phyloP scores from a whole-genome alignment of 2,888 invertebrate genomes.

The Charanyca ferruginea region DNA sequence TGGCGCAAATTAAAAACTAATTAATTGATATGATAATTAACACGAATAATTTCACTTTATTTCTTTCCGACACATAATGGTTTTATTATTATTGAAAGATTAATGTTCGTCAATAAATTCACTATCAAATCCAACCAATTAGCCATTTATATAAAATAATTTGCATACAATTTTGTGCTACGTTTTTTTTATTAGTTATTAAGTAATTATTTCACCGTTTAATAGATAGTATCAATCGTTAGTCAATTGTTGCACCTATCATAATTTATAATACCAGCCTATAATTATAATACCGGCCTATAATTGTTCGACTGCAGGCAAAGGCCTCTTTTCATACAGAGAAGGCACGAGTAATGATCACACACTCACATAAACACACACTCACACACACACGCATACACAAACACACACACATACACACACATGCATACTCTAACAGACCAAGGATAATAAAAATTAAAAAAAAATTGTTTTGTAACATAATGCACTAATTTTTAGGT shows the following conservation, averaged over 20 bases:
- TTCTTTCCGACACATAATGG: background rate
- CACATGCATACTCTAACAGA: too few species aligned
- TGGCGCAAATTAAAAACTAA: constrained; percentile 14
- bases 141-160: constrained; percentile 38
- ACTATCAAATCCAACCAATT: constrained; percentile 50
- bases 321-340: too few species aligned
- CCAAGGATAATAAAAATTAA: too few species aligned
- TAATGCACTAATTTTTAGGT: too few species aligned
- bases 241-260: background rate
- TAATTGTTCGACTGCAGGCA: too few species aligned
- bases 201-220: constrained; percentile 5
- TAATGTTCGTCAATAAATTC: constrained; percentile 49
- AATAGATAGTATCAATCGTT: background rate
- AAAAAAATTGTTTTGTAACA: too few species aligned
- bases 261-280: too few species aligned
- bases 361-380: too few species aligned
- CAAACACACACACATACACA: too few species aligned
- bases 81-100: constrained; percentile 43
- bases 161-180: constrained; percentile 40
- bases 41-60: constrained; percentile 31
- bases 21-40: constrained; percentile 26
- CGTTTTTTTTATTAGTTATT: constrained; percentile 18
- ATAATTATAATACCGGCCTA: too few species aligned
- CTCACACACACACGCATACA: too few species aligned
- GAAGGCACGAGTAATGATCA: too few species aligned